Base-by-base conservation (phyloP, 2,888 invertebrate species). In the Dicranocentrus wangi region DNA sequence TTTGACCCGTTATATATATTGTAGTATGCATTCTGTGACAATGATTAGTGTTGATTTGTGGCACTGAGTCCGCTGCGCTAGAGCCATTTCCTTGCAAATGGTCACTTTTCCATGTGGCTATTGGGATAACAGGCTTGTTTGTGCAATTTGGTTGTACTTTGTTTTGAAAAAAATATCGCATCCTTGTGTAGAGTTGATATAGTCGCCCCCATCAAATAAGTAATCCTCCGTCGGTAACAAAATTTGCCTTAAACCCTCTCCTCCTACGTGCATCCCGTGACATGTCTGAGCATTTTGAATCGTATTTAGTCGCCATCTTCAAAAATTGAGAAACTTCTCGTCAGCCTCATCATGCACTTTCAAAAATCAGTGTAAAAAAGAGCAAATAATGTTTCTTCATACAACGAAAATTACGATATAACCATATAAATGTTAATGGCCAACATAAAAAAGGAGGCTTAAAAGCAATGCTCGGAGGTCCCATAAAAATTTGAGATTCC, bases 401-500 rank as follows among this genome's bases (percentile, higher is more conserved):
- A 42, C 8, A 55, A 23, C 23, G 27, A 27, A 63, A 63, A 63
- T 72, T 47, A 58, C 19, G 53, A 72, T 72, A 72, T 73, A 53
- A 63, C 27, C 25, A 47, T 3, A 63, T 51, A 32, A 51, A 63
- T 23, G 63, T 73, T 73, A 63, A 73, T 63, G 63, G 51, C 21
- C 1, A 39, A 27, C 72, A 39, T 63, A 73, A 73, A 73, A 39
- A 28, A n/a, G 10, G 15, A n/a, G 25, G 17, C 23, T 63, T 73
- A 51, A 63, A 63, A n/a, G 51, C 51, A 63, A n/a, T 10, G 39
- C 72, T 39, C 51, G 17, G 53, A 63, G 72, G 63, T 63, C 32
- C 32, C 63, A 73, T 73, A 73, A 73, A 73, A 73, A 73, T 63
- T 61, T 73, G 72, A 73, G 63, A 73, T 53, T 23, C 42, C 60